These are phyloP conservation scores for Drosophila meridiana DNA, from an alignment of 2,888 invertebrate genomes.

Conservation along the genomic window DNA sequence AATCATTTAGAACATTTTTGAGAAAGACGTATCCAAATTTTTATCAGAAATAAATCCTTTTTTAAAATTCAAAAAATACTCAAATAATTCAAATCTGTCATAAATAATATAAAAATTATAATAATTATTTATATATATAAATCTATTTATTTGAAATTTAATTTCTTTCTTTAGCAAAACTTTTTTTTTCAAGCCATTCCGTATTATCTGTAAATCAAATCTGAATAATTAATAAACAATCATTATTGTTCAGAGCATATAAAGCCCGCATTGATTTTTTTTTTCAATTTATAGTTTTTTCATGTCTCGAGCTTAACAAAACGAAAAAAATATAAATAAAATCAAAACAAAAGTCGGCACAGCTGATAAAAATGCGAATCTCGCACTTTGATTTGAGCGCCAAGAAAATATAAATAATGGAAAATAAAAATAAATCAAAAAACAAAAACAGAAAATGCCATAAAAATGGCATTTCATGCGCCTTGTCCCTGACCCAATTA, in stretches of 20 bases:
- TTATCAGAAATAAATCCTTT: background rate
- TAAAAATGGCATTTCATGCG: conserved; percentile 34
- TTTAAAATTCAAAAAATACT: background rate
- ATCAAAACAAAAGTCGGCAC: conserved; percentile 4
- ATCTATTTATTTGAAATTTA: background rate
- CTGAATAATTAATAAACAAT: background rate
- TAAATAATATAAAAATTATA: no score
- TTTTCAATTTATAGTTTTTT: background rate
- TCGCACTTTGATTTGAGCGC: conserved; percentile 24
- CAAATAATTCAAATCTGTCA: no score
- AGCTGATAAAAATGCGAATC: conserved; percentile 18
- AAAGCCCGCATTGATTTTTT: background rate
- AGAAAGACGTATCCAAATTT: background rate
- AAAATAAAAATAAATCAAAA: conserved; percentile 27
- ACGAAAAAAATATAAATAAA: background rate
- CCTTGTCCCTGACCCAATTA: conserved; percentile 72
- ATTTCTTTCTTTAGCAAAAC: no score
- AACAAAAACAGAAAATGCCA: conserved; percentile 5
- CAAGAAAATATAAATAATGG: conserved; percentile 7
- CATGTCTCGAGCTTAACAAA: background rate
- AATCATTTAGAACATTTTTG: background rate
- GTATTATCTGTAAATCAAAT: background rate
- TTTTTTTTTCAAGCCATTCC: background rate
- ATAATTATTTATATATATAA: background rate
- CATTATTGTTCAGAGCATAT: background rate